A percentile compares a stretch with the other conserved stretches of the same genome.
phyloP scores from a whole-genome alignment of 2,888 invertebrate genomes.

The Epirrhoe alternata region DNA sequence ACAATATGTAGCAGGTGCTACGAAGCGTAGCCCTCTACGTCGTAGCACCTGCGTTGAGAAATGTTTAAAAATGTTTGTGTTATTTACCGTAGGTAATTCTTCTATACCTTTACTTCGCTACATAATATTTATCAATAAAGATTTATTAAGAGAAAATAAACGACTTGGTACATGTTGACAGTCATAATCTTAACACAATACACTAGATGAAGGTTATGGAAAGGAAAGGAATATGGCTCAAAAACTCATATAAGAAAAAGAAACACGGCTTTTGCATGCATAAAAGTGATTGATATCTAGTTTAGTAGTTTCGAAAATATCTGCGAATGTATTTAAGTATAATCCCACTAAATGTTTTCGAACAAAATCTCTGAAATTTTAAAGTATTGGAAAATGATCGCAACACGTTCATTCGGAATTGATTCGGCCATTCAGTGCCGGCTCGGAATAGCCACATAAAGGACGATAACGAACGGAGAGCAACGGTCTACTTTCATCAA shows the following conservation, averaged over 20 bases:
- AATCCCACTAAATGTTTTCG: neutral
- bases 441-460: slow-evolving; percentile 20
- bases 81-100: too few relatives aligned
- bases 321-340: neutral
- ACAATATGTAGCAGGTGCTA: slow-evolving; percentile 1
- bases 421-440: slow-evolving; percentile 16
- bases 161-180: too few relatives aligned
- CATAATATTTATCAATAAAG: too few relatives aligned
- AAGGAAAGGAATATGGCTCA: too few relatives aligned
- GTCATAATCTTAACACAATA: too few relatives aligned
- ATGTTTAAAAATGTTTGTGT: neutral
- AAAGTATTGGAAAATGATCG: neutral
- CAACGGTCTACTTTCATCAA: slow-evolving; percentile 14
- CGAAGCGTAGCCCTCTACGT: slow-evolving; percentile 2
- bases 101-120: too few relatives aligned
- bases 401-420: slow-evolving; percentile 7
- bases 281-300: too few relatives aligned
- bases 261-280: too few relatives aligned
- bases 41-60: neutral
- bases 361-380: neutral
- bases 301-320: neutral
- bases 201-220: too few relatives aligned
- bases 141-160: too few relatives aligned
- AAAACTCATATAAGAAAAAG: too few relatives aligned
- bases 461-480: slow-evolving; percentile 19